A percentile compares a stretch with the other conserved stretches of the same genome.
Evolutionary conservation across 2,797 vertebrate genomes (phyloP).

Genomic region (Eidolon dupreanum): DNA sequence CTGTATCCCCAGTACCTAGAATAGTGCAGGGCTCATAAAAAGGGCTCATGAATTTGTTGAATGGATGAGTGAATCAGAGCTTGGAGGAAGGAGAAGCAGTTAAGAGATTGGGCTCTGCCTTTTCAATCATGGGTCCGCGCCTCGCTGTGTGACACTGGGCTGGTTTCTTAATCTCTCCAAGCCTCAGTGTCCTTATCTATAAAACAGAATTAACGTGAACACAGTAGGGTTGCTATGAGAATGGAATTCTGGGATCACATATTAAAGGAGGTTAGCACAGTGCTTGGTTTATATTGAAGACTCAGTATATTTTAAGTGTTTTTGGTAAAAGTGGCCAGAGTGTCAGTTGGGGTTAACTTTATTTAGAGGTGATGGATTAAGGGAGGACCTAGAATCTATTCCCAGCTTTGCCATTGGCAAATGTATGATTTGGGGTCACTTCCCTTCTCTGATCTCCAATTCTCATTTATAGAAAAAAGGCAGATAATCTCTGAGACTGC

Average conservation of each 20-base stretch:
- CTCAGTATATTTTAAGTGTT: neutral
- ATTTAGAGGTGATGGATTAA: neutral
- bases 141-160: neutral
- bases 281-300: neutral
- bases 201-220: neutral
- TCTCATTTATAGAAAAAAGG: neutral
- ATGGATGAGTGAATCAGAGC: neutral
- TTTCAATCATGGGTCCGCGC: neutral
- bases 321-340: neutral
- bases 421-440: neutral
- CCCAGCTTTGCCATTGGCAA: neutral
- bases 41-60: neutral
- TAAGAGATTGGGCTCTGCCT: neutral
- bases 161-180: neutral
- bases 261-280: neutral
- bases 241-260: neutral
- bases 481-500: neutral
- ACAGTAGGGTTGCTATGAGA: neutral
- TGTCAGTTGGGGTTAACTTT: neutral
- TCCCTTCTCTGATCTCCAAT: neutral
- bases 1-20: neutral
- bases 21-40: neutral
- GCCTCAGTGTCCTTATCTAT: neutral
- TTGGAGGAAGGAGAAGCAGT: neutral
- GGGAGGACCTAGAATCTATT: neutral